Evolutionary conservation across 2,113 vertebrate genomes (phyloP).

Genomic region (Phrynosoma blainvillii): DNA sequence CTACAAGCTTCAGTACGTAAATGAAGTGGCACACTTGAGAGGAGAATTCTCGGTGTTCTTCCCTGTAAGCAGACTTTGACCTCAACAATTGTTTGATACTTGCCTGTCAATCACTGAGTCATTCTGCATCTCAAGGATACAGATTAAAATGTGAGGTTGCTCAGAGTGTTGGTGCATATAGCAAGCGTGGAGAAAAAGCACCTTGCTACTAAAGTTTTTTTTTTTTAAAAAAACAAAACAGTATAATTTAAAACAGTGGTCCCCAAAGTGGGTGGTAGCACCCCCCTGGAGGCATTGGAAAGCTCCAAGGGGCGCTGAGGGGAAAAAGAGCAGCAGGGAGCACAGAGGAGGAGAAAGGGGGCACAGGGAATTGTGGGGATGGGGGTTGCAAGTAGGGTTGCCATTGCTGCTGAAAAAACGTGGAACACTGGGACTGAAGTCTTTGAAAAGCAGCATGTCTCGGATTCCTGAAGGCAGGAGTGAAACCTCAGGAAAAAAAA

Average conservation of each 20-base stretch:
- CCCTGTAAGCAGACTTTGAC: slow-evolving; percentile 3
- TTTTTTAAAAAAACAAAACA: neutral
- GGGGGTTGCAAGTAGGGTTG: no score
- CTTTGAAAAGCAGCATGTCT: no score
- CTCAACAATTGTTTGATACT: neutral
- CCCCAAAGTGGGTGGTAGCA: no score
- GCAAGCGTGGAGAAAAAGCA: neutral
- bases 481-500: no score
- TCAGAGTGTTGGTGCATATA: neutral
- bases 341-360: no score
- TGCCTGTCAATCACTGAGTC: neutral
- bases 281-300: no score
- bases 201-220: neutral
- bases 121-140: slow-evolving; percentile 11
- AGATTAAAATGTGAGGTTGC: neutral
- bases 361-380: no score
- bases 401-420: no score
- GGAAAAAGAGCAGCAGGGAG: no score
- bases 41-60: neutral
- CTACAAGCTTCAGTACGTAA: neutral
- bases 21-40: neutral
- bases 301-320: no score
- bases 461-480: no score
- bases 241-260: neutral
- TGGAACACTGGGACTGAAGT: no score